Evolutionary conservation across 1,140 invertebrate species (phyloP), one percentile per base, ranked within the genome.

Genomic region (Heliothis virescens): DNA sequence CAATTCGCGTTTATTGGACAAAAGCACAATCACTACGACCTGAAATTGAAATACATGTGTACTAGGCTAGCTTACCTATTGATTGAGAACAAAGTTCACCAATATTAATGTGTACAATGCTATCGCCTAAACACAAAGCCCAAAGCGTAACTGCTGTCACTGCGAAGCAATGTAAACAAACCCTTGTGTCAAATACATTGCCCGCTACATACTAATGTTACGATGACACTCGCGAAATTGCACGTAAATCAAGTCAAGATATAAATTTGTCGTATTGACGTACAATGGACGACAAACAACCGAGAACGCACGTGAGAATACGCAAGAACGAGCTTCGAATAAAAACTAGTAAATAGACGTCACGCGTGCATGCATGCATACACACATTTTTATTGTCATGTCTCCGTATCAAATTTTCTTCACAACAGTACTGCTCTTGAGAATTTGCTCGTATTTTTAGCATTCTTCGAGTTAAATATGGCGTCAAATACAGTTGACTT

Each of bases 191-290:
- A 52, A 52, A 76, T 76, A 76, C 74, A 76, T 76, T 65, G 60
- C 48, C 53, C 13, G 16, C 48, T 65, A 76, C 74, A 76, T 76
- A 76, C 74, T 76, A 65, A 76, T 53, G 60, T 52, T 13, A 52
- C 59, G 29, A 11, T 18, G 59, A 76, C 74, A 65, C 7, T 34
- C 11, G 79, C 74, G 79, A 84, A 85, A 82, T 82, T 47, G 69
- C 26, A 60, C 82, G 77, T 88, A 88, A 86, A 88, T 88, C 86
- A 88, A 85, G 26, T 41, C 47, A 73, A 79, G 85, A 83, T 84
- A 83, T 81, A 75, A 77, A 79, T 53, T 60, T 75, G 82, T 79
- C 75, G 7, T 53, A 76, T 53, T 76, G 60, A 76, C 74, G 74
- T 76, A 53, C 41, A 76, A 60, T 63, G 72, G 16, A 74, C 72